These are phyloP conservation scores for Pseudococcus viburni DNA, from an alignment of 2,888 invertebrate species.

Conservation along the genomic window DNA sequence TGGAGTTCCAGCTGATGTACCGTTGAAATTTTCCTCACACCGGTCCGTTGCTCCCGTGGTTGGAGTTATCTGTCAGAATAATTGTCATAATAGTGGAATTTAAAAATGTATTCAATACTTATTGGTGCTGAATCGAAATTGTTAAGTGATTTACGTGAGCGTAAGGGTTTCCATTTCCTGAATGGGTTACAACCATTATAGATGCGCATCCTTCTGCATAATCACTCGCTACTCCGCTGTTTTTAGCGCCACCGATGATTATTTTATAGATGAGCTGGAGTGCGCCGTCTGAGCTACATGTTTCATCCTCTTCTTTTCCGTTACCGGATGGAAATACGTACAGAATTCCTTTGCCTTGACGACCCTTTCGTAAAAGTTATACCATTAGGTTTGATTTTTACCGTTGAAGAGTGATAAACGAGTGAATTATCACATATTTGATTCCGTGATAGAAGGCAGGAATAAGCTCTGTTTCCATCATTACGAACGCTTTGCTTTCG, in stretches of 20 bases:
- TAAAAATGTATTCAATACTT: background rate
- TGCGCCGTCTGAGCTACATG: constrained; percentile 94
- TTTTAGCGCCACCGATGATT: constrained; percentile 88
- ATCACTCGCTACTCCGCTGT: constrained; percentile 87
- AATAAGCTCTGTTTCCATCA: background rate
- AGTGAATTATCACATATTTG: background rate
- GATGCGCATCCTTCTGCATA: constrained; percentile 93
- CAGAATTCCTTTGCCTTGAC: constrained; percentile 85
- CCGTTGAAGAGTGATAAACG: background rate
- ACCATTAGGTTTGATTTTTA: background rate
- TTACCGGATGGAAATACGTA: constrained; percentile 96
- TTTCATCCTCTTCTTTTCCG: constrained; percentile 85
- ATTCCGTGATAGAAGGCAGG: background rate
- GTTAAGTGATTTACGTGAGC: background rate
- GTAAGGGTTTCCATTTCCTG: constrained; percentile 83
- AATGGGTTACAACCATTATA: constrained; percentile 89
- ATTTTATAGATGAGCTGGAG: constrained; percentile 87
- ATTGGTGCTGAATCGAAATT: too few species aligned
- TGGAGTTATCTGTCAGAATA: constrained; percentile 81
- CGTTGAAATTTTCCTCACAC: constrained; percentile 90
- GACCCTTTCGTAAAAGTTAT: constrained; percentile 72
- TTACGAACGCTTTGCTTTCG: background rate
- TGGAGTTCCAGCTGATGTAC: constrained; percentile 94
- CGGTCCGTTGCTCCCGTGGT: constrained; percentile 80
- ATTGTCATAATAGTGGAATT: background rate